phyloP scores from a whole-genome alignment of 2,888 invertebrate genomes.

The Cyclophora punctaria region DNA sequence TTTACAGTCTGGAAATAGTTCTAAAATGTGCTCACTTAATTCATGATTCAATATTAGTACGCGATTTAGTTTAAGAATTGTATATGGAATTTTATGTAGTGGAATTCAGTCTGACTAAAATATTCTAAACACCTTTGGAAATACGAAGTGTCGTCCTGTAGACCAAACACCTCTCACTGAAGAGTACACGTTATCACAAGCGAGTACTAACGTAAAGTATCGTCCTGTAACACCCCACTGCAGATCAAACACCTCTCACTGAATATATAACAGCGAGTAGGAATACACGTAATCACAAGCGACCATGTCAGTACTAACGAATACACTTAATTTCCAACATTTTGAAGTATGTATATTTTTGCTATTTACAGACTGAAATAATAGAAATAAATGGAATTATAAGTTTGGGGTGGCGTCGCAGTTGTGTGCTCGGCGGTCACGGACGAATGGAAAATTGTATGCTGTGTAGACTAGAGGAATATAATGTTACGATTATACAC shows the following conservation, averaged over 20 bases:
- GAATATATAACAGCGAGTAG: too few relatives aligned
- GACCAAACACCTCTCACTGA: too few relatives aligned
- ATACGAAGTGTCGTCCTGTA: neutral
- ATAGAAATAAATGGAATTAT: neutral
- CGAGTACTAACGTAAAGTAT: too few relatives aligned
- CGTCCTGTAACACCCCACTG: too few relatives aligned
- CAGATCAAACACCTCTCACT: too few relatives aligned
- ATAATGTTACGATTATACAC: neutral
- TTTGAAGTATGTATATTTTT: neutral
- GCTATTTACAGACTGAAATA: neutral
- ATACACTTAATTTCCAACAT: neutral
- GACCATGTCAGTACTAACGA: neutral
- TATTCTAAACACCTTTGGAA: neutral
- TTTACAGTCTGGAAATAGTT: too few relatives aligned
- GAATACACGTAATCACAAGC: neutral
- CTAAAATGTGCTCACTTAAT: too few relatives aligned
- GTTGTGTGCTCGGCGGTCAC: neutral
- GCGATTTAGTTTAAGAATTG: too few relatives aligned
- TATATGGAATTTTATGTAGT: too few relatives aligned
- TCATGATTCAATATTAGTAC: too few relatives aligned
- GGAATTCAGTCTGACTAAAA: too few relatives aligned
- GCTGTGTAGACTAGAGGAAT: slow-evolving; percentile 3
- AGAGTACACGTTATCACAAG: too few relatives aligned
- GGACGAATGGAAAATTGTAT: neutral
- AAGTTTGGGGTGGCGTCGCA: neutral